Percentiles rank a stretch among this genome's conserved stretches.
phyloP scores from a whole-genome alignment of 2,797 vertebrate genomes.

The Pelodytes ibericus region DNA sequence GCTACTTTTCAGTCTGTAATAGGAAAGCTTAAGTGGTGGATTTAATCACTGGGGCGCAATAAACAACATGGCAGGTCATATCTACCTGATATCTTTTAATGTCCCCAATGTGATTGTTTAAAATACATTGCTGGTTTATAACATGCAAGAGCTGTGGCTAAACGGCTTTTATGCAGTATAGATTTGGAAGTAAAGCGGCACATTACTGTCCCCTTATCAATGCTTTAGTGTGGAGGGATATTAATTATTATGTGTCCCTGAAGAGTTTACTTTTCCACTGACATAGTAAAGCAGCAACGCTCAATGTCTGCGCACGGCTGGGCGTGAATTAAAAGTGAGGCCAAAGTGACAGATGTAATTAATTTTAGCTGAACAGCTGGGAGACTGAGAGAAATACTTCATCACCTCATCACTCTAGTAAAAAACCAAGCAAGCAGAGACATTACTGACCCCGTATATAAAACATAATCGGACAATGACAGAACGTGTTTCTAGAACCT shows the following conservation, averaged over 20 bases:
- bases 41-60: background rate
- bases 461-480: constrained; percentile 20
- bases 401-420: constrained; percentile 49
- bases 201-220: constrained; percentile 38
- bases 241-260: constrained; percentile 53
- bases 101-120: constrained; percentile 30
- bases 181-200: constrained; percentile 48
- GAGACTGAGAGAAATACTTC: constrained; percentile 48
- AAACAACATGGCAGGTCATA: constrained; percentile 34
- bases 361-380: constrained; percentile 46
- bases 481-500: constrained; percentile 20
- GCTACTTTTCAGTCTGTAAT: too few relatives aligned
- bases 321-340: constrained; percentile 49
- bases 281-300: constrained; percentile 48
- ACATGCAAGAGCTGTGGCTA: constrained; percentile 23
- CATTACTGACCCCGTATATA: constrained; percentile 32
- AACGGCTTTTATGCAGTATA: constrained; percentile 35
- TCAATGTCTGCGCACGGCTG: constrained; percentile 47
- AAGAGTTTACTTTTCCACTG: constrained; percentile 55
- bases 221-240: constrained; percentile 46
- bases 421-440: constrained; percentile 19
- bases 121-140: constrained; percentile 26
- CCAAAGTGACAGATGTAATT: constrained; percentile 51
- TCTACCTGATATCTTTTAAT: constrained; percentile 12
- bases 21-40: too few relatives aligned